A percentile compares a stretch with the other conserved stretches of the same genome.
Evolutionary conservation across 2,888 invertebrate species (phyloP).

Genomic region (Dryadula phaetusa): DNA sequence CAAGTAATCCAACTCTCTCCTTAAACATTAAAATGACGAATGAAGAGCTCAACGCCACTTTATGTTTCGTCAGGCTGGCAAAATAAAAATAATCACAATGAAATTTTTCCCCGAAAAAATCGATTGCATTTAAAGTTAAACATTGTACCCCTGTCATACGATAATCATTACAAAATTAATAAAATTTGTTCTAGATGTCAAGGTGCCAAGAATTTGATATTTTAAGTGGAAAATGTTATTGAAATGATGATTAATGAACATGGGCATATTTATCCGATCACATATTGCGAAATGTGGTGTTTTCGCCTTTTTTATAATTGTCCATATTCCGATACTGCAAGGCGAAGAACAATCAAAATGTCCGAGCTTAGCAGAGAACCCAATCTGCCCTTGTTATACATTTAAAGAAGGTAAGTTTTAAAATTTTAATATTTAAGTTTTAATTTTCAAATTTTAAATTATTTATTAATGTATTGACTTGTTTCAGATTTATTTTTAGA

Average conservation of each 20-base stretch:
- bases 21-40: no score
- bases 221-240: constrained; percentile 75
- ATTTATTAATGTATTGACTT: background rate
- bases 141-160: no score
- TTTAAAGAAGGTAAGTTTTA: constrained; percentile 90
- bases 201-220: constrained; percentile 45
- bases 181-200: constrained; percentile 47
- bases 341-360: constrained; percentile 85
- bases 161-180: background rate
- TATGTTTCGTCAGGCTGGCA: no score
- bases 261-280: constrained; percentile 72
- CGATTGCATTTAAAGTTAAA: no score
- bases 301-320: constrained; percentile 82
- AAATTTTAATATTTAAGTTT: background rate
- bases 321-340: constrained; percentile 80
- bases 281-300: constrained; percentile 76
- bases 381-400: constrained; percentile 95
- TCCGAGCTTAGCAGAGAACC: constrained; percentile 90
- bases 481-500: constrained; percentile 91
- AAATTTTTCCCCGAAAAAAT: no score
- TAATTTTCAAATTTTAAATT: background rate
- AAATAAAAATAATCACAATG: no score
- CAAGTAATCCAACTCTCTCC: no score
- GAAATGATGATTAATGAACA: constrained; percentile 73
- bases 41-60: no score